phyloP scores from a whole-genome alignment of 2,797 vertebrate species.

The Acanthurus leucopareius region DNA sequence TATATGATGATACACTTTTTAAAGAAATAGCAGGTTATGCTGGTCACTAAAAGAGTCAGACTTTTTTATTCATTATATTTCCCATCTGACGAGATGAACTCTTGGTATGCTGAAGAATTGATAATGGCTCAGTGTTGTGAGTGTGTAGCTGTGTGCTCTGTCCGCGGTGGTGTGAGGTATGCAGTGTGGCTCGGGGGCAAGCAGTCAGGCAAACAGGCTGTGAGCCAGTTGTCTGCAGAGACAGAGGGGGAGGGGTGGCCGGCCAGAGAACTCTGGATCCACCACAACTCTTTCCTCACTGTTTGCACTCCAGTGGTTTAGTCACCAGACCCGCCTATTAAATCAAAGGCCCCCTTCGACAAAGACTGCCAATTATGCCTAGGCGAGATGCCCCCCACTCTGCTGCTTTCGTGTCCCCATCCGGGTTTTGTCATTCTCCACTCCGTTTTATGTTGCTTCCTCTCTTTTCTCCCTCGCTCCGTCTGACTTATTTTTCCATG shows the following conservation, averaged over 20 bases:
- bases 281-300: constrained; percentile 79
- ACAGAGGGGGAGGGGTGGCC: constrained; percentile 58
- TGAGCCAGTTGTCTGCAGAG: constrained; percentile 81
- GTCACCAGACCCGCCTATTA: constrained; percentile 85
- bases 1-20: background rate
- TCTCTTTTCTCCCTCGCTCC: constrained; percentile 45
- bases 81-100: constrained; percentile 2
- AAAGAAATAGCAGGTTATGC: background rate
- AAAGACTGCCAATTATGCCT: constrained; percentile 85
- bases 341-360: constrained; percentile 84
- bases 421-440: constrained; percentile 47
- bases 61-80: constrained; percentile 19
- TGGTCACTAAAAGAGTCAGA: background rate
- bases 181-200: constrained; percentile 73
- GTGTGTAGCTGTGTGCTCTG: constrained; percentile 41
- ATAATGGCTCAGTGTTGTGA: constrained; percentile 29
- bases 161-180: constrained; percentile 71
- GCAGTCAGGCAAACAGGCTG: constrained; percentile 77
- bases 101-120: constrained; percentile 26
- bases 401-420: constrained; percentile 48
- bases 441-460: constrained; percentile 57
- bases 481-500: constrained; percentile 70
- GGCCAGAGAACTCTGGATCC: constrained; percentile 76
- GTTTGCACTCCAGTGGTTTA: constrained; percentile 86
- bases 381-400: constrained; percentile 59